Base-by-base conservation (phyloP, 2,797 vertebrate species). In the Siniperca undulata region DNA sequence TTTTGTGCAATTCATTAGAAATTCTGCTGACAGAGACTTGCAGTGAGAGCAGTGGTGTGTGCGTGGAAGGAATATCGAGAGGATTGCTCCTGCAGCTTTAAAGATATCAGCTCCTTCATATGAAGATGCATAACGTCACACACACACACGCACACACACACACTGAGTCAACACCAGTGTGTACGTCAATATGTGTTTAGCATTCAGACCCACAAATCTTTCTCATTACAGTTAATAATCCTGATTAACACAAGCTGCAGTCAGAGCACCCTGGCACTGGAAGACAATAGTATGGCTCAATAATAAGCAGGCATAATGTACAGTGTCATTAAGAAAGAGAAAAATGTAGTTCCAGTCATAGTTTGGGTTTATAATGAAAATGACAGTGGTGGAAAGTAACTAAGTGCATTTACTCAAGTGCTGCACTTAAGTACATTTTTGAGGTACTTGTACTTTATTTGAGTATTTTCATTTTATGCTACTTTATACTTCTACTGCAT, bases 1-100 rank as follows among this genome's bases (percentile, higher is more conserved):
- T 91, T 94, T 91, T 85, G 87, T 92, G 85, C 70, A 85, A 81
- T 89, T 91, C 90, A 93, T 94, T 95, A 90, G 78, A 93, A 91
- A 95, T 95, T 96, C 93, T 94, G 93, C 95, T 93, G 95, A 94
- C 94, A 93, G 85, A 86, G 92, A 89, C 91, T 89, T 84, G 83
- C 74, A 78, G 84, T 77, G 86, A 90, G 83, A 88, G 89, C 86
- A 89, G 88, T 85, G 59, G 53, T 66, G 70, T 83, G 77, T 7
- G 70, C 79, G 90, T 92, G 93, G 82, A 84, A 53, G 40, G 93
- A 94, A 95, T 95, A 93, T 85, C 85, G 91, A 92, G 80, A 91
- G 85, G 80, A 75, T 66, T 74, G 56, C 68, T 85, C 66, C 79
- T 91, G 88, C 85, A 91, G 92, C 88, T 88, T 92, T 87, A 87